phyloP scores from a whole-genome alignment of 1,140 invertebrate species.

The Panagrolaimus sp. region DNA sequence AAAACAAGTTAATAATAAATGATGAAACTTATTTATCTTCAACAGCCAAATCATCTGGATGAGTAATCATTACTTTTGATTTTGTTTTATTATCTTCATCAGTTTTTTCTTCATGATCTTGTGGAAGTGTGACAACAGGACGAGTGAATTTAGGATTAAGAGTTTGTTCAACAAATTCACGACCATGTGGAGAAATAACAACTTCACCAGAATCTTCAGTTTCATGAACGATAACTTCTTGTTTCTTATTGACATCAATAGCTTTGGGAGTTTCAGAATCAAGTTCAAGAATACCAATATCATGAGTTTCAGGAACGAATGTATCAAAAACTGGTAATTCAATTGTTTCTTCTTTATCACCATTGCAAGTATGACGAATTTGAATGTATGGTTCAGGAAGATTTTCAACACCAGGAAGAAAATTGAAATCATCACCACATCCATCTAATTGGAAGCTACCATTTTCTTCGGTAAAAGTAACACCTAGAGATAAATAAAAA shows the following conservation, averaged over 20 bases:
- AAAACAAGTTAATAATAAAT: too few species aligned
- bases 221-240: background rate
- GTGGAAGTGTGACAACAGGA: background rate
- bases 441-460: conserved; percentile 51
- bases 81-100: conserved; percentile 7
- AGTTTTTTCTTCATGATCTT: background rate
- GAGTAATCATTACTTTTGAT: background rate
- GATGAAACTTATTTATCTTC: too few species aligned
- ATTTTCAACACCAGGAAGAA: conserved; percentile 46
- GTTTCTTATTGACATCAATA: conserved; percentile 1
- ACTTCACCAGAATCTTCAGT: background rate
- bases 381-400: conserved; percentile 47
- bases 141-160: conserved; percentile 1
- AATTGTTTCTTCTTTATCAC: conserved; percentile 46
- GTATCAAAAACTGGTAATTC: conserved; percentile 37
- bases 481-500: conserved; percentile 43
- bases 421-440: conserved; percentile 51
- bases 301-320: conserved; percentile 55
- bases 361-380: conserved; percentile 53
- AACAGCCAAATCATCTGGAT: background rate
- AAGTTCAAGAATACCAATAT: conserved; percentile 46
- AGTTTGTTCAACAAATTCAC: background rate
- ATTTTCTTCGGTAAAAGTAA: conserved; percentile 50
- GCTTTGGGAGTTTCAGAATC: conserved; percentile 18
- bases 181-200: background rate